These are phyloP conservation scores for Umimayanthus kanabou DNA, from an alignment of 92 coral and sea anemone genomes.

Conservation along the genomic window DNA sequence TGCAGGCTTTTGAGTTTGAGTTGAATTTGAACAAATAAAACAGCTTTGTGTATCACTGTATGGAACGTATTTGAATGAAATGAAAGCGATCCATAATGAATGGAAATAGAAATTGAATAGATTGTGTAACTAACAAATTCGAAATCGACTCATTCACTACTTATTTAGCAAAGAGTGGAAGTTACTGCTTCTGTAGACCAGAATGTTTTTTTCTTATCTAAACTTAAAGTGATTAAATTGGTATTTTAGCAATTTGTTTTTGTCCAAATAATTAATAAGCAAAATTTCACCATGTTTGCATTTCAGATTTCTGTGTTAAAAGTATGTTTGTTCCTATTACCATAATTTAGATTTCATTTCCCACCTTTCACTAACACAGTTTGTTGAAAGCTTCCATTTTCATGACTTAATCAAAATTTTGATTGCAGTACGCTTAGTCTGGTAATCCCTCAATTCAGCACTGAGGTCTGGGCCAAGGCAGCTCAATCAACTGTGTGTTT, in stretches of 20 bases:
- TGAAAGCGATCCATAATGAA: too few relatives aligned
- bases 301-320: constrained; percentile 6
- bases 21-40: not conserved
- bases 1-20: too few relatives aligned
- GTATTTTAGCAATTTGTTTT: constrained; percentile 9
- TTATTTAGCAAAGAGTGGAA: not conserved
- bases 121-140: too few relatives aligned
- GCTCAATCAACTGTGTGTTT: not conserved
- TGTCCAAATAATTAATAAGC: constrained; percentile 20
- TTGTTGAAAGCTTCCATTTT: not conserved
- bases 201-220: not conserved
- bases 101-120: not conserved
- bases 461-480: not conserved
- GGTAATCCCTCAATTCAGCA: not conserved
- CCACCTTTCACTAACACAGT: not conserved
- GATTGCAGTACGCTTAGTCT: not conserved
- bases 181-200: not conserved
- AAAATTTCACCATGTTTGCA: not conserved
- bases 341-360: not conserved
- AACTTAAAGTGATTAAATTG: constrained; percentile 2
- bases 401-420: not conserved
- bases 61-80: not conserved
- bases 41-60: not conserved
- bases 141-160: not conserved
- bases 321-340: not conserved